Percentiles rank a stretch among this genome's conserved stretches.
These are phyloP conservation scores for Ecliptopera silaceata DNA, from an alignment of 2,888 invertebrate species.

Conservation along the genomic window DNA sequence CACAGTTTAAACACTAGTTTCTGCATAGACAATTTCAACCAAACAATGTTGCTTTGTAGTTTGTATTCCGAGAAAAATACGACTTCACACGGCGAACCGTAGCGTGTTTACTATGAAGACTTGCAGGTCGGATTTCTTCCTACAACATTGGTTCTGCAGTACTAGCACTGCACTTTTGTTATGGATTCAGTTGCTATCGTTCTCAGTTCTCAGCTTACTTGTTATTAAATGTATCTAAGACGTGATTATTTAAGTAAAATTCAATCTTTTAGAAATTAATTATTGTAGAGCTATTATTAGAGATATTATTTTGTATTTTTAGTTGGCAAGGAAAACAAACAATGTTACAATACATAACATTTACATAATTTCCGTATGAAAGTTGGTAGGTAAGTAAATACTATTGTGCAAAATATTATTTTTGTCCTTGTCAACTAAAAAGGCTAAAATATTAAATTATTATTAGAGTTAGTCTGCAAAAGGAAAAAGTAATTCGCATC, in stretches of 20 bases:
- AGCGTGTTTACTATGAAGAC: conserved; percentile 70
- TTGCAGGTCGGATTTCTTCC: conserved; percentile 53
- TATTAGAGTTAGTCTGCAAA: no score
- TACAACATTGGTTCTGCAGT: conserved; percentile 44
- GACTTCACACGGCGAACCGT: conserved; percentile 59
- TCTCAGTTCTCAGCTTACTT: conserved; percentile 41
- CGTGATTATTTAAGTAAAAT: no score
- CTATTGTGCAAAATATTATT: no score
- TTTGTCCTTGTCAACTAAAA: no score
- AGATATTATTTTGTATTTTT: not conserved
- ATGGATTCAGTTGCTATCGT: conserved; percentile 40
- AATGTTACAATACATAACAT: no score
- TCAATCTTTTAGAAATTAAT: no score
- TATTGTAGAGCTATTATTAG: no score
- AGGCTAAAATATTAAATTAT: no score
- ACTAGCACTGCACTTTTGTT: conserved; percentile 47
- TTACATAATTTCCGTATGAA: no score
- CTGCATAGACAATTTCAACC: conserved; percentile 56
- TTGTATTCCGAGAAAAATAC: conserved; percentile 62
- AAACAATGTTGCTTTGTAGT: conserved; percentile 72
- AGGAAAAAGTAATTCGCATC: no score
- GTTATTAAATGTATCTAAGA: conserved; percentile 34
- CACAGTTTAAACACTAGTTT: conserved; percentile 9
- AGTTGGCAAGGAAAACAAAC: not conserved
- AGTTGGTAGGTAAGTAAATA: no score